These are phyloP conservation scores for Eupeodes latifasciatus DNA, from an alignment of 2,888 invertebrate species.

Conservation along the genomic window DNA sequence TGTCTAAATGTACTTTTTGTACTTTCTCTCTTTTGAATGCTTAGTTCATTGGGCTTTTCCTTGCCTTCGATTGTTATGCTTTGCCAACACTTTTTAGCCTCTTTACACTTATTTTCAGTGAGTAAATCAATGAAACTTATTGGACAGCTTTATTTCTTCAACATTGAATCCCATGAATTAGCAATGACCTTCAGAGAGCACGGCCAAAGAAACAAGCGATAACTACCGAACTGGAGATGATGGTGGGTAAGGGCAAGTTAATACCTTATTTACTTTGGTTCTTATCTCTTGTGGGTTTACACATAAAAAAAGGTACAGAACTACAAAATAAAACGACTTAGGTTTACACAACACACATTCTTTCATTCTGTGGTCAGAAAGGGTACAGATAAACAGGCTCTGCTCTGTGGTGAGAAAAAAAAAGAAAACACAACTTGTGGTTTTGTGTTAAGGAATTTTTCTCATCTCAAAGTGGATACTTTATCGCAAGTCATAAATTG, in stretches of 20 bases:
- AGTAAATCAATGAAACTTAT: background rate
- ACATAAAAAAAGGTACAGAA: constrained; percentile 32
- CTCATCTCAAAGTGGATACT: constrained; percentile 53
- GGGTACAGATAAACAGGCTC: constrained; percentile 43
- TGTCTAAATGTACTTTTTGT: too few species aligned
- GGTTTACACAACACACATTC: constrained; percentile 51
- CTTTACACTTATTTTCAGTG: background rate
- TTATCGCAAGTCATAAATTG: constrained; percentile 73
- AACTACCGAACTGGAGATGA: constrained; percentile 23
- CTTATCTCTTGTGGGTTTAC: constrained; percentile 62
- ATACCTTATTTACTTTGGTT: constrained; percentile 59
- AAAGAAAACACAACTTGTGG: constrained; percentile 65
- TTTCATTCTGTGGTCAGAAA: constrained; percentile 48
- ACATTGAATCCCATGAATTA: constrained; percentile 62
- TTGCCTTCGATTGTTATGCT: too few species aligned
- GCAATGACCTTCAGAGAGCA: constrained; percentile 73
- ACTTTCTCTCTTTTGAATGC: too few species aligned
- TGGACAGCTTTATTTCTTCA: background rate
- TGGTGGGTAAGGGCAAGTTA: constrained; percentile 40
- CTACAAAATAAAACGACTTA: constrained; percentile 32
- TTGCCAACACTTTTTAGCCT: too few species aligned
- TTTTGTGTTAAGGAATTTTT: constrained; percentile 67
- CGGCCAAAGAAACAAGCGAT: constrained; percentile 47
- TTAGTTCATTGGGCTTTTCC: too few species aligned
- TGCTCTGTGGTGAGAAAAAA: background rate